Conservation (phyloP, 2,797 vertebrate genomes). For the Cetoscarus ocellatus region DNA sequence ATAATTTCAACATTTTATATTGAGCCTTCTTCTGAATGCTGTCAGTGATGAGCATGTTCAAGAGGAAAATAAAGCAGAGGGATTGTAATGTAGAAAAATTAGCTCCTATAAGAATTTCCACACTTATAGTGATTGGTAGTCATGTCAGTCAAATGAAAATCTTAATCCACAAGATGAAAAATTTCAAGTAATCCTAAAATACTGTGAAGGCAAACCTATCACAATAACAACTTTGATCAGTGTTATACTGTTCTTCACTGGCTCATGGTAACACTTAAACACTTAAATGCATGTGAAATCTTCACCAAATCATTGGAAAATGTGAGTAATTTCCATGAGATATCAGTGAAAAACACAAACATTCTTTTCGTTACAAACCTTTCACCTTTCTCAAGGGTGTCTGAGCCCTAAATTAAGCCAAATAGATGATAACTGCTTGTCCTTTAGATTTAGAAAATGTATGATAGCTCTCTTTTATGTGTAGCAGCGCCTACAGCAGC, state of each 20-base stretch:
- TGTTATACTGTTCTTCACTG: slow-evolving; percentile 6
- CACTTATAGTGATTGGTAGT: background rate
- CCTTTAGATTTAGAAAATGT: slow-evolving; percentile 45
- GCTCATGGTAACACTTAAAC: slow-evolving; percentile 2
- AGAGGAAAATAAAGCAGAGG: background rate
- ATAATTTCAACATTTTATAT: no score
- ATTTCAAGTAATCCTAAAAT: background rate
- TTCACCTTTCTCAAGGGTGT: background rate
- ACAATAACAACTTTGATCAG: background rate
- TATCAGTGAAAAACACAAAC: slow-evolving; percentile 10
- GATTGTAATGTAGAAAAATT: no score
- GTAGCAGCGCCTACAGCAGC: slow-evolving; percentile 67
- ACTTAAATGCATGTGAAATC: slow-evolving; percentile 29
- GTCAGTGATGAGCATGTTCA: slow-evolving; percentile 15
- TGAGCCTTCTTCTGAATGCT: slow-evolving; percentile 17
- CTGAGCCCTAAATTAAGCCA: slow-evolving; percentile 25
- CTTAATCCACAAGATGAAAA: background rate
- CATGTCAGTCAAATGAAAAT: background rate
- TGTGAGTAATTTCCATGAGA: slow-evolving; percentile 11
- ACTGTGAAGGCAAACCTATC: background rate
- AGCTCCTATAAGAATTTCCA: no score
- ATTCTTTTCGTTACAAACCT: background rate
- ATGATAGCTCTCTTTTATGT: slow-evolving; percentile 41
- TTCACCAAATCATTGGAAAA: slow-evolving; percentile 11
- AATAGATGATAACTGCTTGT: slow-evolving; percentile 45